Evolutionary conservation across 1,140 invertebrate species (phyloP), one percentile per base, ranked within the genome.

Genomic region (Sarcophaga peregrina): DNA sequence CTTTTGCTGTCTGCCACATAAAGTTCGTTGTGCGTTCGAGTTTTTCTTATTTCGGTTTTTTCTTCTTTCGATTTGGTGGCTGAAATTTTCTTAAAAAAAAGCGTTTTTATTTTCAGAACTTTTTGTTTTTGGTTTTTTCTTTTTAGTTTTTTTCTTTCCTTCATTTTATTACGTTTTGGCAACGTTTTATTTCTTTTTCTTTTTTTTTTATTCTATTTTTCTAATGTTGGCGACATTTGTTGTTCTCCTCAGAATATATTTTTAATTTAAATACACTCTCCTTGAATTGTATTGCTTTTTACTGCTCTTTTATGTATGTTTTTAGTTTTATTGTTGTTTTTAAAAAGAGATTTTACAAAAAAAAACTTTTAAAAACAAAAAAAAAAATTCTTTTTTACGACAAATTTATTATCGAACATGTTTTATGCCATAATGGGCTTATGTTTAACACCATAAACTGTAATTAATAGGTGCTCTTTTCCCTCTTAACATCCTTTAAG

Each of bases 11-110:
- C 74, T 76, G 62, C 37, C 11, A 58, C 54, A 58, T 76, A 76
- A 76, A 76, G 74, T 76, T 76, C 74, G 74, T 76, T 76, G 74
- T 76, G 74, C 74, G 74, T 76, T 76, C 74, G 74, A 76, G 37
- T 76, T 76, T 76, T 7, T 48, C n/a, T 47, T 75, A 10, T 75
- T 47, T 46, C 15, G 5, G 1, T 46, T 76, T 76, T 76, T 7
- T n/a, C n/a, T 47, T 75, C 4, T 75, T 15, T 46, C 15, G 5
- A 15, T 75, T 47, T 10, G 37, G 37, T 47, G 46, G 9, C 47
- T 48, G 15, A n/a, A 8, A 8, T 76, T 76, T 76, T 76, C 3
- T n/a, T 1, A n/a, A 58, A 58, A 58, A 58, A 7, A 58, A 58
- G n/a, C n/a, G 13, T 6, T 15, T 58, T 58, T 58, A 58, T 58